A percentile compares a stretch with the other conserved stretches of the same genome.
Evolutionary conservation across 2,113 vertebrate species (phyloP).

Genomic region (Chunga burmeisteri): DNA sequence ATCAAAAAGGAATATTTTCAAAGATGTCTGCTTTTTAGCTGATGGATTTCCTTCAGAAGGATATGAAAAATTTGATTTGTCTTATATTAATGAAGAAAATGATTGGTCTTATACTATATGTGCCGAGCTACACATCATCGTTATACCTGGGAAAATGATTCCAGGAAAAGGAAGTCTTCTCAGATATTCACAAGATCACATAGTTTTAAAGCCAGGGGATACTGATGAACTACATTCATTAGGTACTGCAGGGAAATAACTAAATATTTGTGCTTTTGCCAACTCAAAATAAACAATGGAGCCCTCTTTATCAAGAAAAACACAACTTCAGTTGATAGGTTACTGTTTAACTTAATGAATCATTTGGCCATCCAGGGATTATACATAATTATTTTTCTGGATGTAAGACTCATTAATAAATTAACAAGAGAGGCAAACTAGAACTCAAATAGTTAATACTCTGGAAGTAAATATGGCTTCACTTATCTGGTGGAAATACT

Average conservation of each 20-base stretch:
- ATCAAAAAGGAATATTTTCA: not conserved
- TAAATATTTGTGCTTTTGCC: not conserved
- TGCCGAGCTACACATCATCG: not conserved
- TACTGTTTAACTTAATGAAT: not conserved
- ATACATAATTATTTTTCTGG: not conserved
- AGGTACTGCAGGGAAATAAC: not conserved
- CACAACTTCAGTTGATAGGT: not conserved
- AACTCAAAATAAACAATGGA: not conserved
- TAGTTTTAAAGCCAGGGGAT: not conserved
- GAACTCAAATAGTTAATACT: not conserved
- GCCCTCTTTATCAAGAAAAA: not conserved
- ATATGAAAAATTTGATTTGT: not conserved
- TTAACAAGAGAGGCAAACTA: not conserved
- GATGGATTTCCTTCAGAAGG: not conserved
- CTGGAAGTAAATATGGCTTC: not conserved
- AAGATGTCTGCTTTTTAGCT: not conserved
- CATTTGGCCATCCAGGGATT: not conserved
- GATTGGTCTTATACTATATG: not conserved
- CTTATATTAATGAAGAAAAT: not conserved
- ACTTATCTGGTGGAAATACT: not conserved
- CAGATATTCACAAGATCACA: not conserved
- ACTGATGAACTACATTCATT: not conserved
- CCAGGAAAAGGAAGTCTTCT: not conserved
- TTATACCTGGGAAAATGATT: not conserved
- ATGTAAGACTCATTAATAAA: not conserved